Conservation (phyloP, 2,888 invertebrate species). For the Orthonychiurus folsomi region DNA sequence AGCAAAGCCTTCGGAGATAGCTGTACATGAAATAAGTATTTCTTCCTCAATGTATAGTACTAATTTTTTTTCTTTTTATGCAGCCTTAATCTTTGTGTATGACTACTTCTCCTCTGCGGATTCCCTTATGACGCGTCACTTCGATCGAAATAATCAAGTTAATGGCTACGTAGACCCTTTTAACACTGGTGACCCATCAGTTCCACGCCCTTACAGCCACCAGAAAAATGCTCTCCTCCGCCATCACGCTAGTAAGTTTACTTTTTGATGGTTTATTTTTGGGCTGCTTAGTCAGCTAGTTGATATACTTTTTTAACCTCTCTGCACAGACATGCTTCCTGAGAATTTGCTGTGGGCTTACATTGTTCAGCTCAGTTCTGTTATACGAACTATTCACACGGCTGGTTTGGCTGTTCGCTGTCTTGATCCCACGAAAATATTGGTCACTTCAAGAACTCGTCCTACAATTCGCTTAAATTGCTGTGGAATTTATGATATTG, state of each 20-base stretch:
- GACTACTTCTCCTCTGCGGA: constrained; percentile 88
- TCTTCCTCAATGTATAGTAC: constrained; percentile 17
- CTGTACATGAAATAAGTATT: constrained; percentile 55
- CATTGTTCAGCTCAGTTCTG: constrained; percentile 89
- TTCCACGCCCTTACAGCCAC: constrained; percentile 69
- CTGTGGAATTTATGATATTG: constrained; percentile 69
- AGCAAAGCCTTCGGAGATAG: constrained; percentile 94
- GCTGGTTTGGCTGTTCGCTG: constrained; percentile 67
- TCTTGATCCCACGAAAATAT: constrained; percentile 85
- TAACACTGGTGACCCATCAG: constrained; percentile 65
- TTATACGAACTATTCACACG: constrained; percentile 79
- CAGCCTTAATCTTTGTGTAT: constrained; percentile 91
- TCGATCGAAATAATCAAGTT: constrained; percentile 48
- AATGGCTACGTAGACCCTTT: constrained; percentile 69
- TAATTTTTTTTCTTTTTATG: too few species aligned
- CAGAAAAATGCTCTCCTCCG: constrained; percentile 72
- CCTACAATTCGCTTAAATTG: constrained; percentile 68
- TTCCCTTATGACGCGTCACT: constrained; percentile 77
- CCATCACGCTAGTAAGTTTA: constrained; percentile 49
- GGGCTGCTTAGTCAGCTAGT: too few species aligned
- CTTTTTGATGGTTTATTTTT: background rate
- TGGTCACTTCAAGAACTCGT: constrained; percentile 58
- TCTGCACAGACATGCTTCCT: constrained; percentile 61
- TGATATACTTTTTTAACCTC: constrained; percentile 7
- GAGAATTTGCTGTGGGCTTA: constrained; percentile 92